A percentile compares a stretch with the other conserved stretches of the same genome.
These are phyloP conservation scores for Ladona fulva DNA, from an alignment of 1,140 invertebrate species.

Conservation along the genomic window DNA sequence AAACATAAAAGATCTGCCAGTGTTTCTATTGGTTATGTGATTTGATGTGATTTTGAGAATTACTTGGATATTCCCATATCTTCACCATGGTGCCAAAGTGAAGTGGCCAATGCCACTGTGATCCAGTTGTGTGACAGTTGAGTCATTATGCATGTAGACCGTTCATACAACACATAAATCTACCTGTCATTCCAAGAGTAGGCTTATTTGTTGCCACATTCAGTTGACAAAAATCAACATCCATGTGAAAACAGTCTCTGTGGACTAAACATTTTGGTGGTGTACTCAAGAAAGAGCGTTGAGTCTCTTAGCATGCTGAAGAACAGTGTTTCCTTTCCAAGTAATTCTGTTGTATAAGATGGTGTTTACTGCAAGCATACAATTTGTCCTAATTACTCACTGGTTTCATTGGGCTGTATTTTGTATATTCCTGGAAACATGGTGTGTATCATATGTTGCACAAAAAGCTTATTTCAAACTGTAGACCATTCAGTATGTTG, in stretches of 20 bases:
- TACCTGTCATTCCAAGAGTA: background rate
- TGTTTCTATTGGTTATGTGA: background rate
- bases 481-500: conserved; percentile 5
- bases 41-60: conserved; percentile 7
- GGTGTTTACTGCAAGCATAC: background rate
- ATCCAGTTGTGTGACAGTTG: background rate
- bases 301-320: background rate
- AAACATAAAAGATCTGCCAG: no score
- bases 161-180: background rate
- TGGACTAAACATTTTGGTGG: background rate
- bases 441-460: background rate
- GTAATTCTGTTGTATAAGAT: background rate
- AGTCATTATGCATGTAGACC: background rate
- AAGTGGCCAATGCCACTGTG: background rate
- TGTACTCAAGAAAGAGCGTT: background rate
- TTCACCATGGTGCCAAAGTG: background rate
- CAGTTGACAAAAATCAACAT: background rate
- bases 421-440: background rate
- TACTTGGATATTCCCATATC: background rate
- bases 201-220: background rate
- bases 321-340: conserved; percentile 9
- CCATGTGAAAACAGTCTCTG: conserved; percentile 8
- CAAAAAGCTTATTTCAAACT: background rate
- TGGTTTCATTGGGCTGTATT: background rate
- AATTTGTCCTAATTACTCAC: background rate